Base-by-base conservation (phyloP, 2,797 vertebrate species). In the Sciurus carolinensis region DNA sequence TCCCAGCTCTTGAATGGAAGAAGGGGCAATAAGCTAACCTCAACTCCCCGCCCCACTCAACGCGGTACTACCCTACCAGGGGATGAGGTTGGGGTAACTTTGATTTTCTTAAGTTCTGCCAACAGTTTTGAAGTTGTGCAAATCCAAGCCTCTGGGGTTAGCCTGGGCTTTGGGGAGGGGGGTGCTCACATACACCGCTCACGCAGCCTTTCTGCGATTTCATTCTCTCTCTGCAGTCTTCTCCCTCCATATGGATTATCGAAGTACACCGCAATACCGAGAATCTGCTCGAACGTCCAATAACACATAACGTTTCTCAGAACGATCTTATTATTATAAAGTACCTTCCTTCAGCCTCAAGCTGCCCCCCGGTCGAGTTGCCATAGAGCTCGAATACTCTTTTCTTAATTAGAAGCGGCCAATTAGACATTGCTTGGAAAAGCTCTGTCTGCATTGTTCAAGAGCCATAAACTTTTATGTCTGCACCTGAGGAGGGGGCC, bases 401-500 rank as follows among this genome's bases (percentile, higher is more conserved):
- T 75, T 75, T 72, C 57, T 77, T 91, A 93, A 89, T 95, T 66
- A 94, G 77, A 87, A 95, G 96, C 17, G 88, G 79, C 79, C 91
- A 71, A 84, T 93, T 86, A 95, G 92, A 67, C 54, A 39, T 11
- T 6, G 81, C 80, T 79, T 5, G 67, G 28, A 79, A 79, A 93
- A 95, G 44, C 96, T 79, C 93, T 71, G n/a, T 79, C 87, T 18
- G 81, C 84, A 59, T 59, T 50, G 94, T 76, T 81, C 87, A 52
- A 69, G 87, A 94, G 85, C 88, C 97, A 24, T 79, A 81, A 97
- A 98, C 94, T 98, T 98, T 95, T 54, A 77, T 6, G 88, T 69
- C 71, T 5, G 57, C 57, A 24, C 47, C 59, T 3, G 69, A 79
- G 64, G 88, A 82, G 36, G 20, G 64, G 66, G 83, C 50, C 67